Evolutionary conservation across 1,140 invertebrate species (phyloP).

Genomic region (Anastrepha ludens): DNA sequence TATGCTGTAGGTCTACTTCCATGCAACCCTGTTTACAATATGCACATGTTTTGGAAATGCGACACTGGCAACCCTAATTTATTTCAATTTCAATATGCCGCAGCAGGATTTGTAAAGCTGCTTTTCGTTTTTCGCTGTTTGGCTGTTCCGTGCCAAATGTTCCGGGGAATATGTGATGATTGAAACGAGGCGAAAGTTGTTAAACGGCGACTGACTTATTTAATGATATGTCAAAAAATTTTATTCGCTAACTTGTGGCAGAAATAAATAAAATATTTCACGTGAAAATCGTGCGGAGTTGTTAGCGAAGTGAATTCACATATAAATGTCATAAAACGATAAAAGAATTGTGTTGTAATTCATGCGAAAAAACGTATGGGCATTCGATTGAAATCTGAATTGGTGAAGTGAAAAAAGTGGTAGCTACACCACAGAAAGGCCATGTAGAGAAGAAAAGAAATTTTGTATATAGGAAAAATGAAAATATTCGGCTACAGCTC

Average conservation of each 20-base stretch:
- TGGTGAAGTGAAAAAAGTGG: constrained; percentile 47
- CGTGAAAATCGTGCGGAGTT: neutral
- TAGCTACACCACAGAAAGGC: constrained; percentile 38
- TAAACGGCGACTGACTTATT: constrained; percentile 59
- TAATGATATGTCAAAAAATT: constrained; percentile 57
- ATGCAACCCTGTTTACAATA: neutral
- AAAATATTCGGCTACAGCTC: constrained; percentile 25
- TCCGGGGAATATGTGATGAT: constrained; percentile 50
- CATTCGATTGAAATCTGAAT: constrained; percentile 28
- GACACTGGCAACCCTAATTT: neutral
- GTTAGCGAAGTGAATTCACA: neutral
- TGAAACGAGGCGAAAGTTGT: constrained; percentile 58
- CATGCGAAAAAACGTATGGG: neutral
- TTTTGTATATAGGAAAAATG: constrained; percentile 33
- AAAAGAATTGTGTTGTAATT: neutral
- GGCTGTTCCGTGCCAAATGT: neutral
- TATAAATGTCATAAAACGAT: constrained; percentile 20
- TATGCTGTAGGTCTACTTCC: neutral
- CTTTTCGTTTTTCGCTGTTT: neutral
- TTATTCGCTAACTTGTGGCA: constrained; percentile 39
- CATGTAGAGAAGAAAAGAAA: constrained; percentile 50
- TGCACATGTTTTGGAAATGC: constrained; percentile 41
- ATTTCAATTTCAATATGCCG: neutral
- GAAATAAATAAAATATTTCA: constrained; percentile 53
- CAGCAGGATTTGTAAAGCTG: neutral